A percentile compares a stretch with the other conserved stretches of the same genome.
Conservation (phyloP, 2,113 vertebrate species). For the Trogon melanurus region DNA sequence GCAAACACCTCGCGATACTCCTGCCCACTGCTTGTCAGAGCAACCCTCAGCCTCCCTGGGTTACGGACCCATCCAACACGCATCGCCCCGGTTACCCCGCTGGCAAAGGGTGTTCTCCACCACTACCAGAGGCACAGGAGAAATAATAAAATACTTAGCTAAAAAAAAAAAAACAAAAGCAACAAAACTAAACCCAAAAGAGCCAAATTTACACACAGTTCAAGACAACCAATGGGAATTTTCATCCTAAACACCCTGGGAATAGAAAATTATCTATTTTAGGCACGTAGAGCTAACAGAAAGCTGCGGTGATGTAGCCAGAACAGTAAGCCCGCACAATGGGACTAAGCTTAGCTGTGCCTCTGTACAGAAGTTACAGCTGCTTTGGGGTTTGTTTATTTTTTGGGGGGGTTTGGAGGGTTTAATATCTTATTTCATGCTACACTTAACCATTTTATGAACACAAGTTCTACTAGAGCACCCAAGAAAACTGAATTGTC, state of each 20-base stretch:
- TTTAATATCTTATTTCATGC: neutral
- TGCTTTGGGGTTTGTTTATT: neutral
- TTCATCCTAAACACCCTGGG: neutral
- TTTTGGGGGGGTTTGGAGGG: neutral
- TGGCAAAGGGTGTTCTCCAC: neutral
- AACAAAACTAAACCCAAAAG: neutral
- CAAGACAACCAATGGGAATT: neutral
- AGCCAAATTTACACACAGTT: neutral
- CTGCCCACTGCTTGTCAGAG: neutral
- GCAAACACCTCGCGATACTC: neutral
- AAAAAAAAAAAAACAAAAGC: neutral
- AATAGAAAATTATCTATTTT: neutral
- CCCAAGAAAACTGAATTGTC: neutral
- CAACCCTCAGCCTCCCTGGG: neutral
- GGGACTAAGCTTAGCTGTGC: accelerated
- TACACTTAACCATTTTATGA: neutral
- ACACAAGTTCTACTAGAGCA: neutral
- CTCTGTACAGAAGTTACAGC: neutral
- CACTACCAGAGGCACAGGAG: neutral
- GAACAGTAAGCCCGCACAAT: neutral
- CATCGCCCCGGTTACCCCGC: neutral
- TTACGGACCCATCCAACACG: accelerated
- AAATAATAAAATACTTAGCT: no score
- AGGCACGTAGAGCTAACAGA: neutral
- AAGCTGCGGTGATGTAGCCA: neutral